Percentiles rank a stretch among this genome's conserved stretches.
phyloP scores from a whole-genome alignment of 2,888 invertebrate species.

The Emmelina monodactyla region DNA sequence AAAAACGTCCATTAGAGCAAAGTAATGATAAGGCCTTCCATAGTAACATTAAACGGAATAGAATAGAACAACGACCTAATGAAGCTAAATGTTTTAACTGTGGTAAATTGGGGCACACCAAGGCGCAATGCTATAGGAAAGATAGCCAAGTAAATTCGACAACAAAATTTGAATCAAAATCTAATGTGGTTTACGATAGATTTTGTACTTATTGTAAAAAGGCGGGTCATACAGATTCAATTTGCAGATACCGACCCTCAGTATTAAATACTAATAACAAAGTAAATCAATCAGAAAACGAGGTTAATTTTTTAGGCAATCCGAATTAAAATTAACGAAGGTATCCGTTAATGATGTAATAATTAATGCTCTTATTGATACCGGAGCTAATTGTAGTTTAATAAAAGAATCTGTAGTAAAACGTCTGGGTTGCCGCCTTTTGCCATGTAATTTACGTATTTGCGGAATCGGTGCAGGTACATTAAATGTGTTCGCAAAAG shows the following conservation, averaged over 20 bases:
- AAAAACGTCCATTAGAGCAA: constrained; percentile 10
- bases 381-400: constrained; percentile 16
- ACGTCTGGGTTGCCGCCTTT: constrained; percentile 6
- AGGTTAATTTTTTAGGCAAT: constrained; percentile 11
- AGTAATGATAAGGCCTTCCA: background rate
- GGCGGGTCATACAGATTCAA: constrained; percentile 8
- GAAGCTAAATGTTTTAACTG: constrained; percentile 8
- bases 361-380: constrained; percentile 13
- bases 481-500: constrained; percentile 10
- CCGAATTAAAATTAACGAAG: constrained; percentile 9
- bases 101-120: constrained; percentile 8
- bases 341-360: constrained; percentile 8
- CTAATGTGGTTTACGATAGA: too few species aligned
- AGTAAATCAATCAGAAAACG: background rate
- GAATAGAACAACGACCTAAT: background rate
- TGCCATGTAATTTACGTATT: constrained; percentile 5
- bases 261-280: constrained; percentile 1
- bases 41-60: background rate
- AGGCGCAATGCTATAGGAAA: constrained; percentile 1
- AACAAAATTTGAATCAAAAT: too few species aligned
- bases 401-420: constrained; percentile 14
- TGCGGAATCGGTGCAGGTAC: constrained; percentile 12
- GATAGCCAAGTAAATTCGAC: too few species aligned
- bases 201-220: constrained; percentile 15
- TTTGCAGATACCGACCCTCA: too few species aligned